Base-by-base conservation (phyloP, 2,113 vertebrate species). In the Himantopus leucocephalus region DNA sequence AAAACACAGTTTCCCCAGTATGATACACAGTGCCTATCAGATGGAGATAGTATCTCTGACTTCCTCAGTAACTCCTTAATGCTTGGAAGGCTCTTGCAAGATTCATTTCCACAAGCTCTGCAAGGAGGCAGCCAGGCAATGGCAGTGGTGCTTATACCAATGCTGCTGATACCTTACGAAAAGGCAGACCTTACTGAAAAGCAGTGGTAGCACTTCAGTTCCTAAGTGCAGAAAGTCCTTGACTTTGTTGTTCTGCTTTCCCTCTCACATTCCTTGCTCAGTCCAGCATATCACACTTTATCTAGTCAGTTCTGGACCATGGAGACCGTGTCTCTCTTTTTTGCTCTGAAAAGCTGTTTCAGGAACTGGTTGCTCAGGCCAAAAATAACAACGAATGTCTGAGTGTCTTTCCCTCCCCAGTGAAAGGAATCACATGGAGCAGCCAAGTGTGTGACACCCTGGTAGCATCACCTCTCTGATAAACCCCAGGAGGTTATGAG, bases 121-220 rank as follows among this genome's bases (percentile, higher is more conserved):
- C 35, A 45, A 90, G 41, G 32, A 92, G 34, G 22, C 52, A 88
- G 34, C 34, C 53, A 77, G 67, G 24, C 41, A 70, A 39, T 1
- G 4, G 18, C 62, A 76, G 21, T 0, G 0, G 34, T 39, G 7
- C 5, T 72, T 45, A 52, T 10, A 37, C 5, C 53, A 45, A 1
- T 48, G 53, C 12, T 70, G 74, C 64, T 71, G 64, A 21, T 74
- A 52, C 34, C 30, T 70, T 29, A 7, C 12, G 26, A 48, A 85
- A 78, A 85, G 22, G 18, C 68, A 81, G 41, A n/a, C 21, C 35
- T 75, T 22, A 14, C 41, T 56, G 59, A 52, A 92, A 43, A 76
- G n/a, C 52, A 20, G 24, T 8, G 30, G 34, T 34, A 62, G n/a
- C 60, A 62, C 52, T 62, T 67, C 45, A 26, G 18, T 39, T 30